Percentiles rank a stretch among this genome's conserved stretches.
Evolutionary conservation across 2,113 vertebrate species (phyloP).

Genomic region (Myotis lucifugus): DNA sequence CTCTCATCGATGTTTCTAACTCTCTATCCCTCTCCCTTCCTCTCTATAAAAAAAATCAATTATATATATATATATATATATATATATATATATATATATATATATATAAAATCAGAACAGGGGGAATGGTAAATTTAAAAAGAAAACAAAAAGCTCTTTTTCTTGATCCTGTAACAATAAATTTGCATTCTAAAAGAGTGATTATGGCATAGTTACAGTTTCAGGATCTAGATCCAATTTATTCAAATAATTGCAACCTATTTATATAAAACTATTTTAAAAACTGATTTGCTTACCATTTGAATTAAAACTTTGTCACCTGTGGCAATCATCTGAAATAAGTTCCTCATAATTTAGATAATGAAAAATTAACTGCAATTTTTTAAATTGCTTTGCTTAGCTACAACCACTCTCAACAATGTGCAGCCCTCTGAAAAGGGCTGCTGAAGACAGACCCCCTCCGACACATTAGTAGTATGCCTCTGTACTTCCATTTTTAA

Average conservation of each 20-base stretch:
- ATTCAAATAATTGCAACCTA: conserved; percentile 70
- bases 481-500: not conserved
- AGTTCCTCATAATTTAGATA: conserved; percentile 51
- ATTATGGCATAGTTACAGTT: conserved; percentile 34
- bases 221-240: conserved; percentile 67
- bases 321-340: conserved; percentile 59
- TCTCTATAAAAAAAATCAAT: too few species aligned
- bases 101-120: not conserved
- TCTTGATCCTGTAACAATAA: not conserved
- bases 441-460: not conserved
- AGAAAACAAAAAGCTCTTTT: not conserved
- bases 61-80: too few species aligned
- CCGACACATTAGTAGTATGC: not conserved
- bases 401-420: conserved; percentile 18
- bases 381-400: conserved; percentile 44
- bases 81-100: too few species aligned
- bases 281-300: conserved; percentile 61
- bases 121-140: not conserved
- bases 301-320: conserved; percentile 64
- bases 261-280: conserved; percentile 67
- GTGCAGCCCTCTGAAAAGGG: not conserved
- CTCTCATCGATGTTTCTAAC: too few species aligned
- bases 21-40: too few species aligned
- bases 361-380: conserved; percentile 55
- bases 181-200: conserved; percentile 4